Conservation (phyloP, 2,888 invertebrate species). For the Liposcelis brunnea region DNA sequence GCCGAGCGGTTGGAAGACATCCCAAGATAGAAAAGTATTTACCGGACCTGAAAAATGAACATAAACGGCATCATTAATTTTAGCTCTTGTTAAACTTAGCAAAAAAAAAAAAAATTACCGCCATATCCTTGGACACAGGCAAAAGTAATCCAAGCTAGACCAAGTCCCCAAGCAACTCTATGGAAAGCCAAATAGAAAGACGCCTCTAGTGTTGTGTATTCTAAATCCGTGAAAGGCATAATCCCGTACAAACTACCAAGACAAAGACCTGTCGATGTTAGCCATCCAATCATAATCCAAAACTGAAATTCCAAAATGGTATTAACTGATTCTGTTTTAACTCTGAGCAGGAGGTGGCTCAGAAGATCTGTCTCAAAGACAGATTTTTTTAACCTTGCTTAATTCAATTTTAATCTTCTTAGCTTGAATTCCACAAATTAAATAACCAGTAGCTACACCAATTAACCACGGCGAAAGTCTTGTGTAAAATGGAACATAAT, state of each 20-base stretch:
- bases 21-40: constrained; percentile 4
- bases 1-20: not conserved
- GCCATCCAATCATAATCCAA: not conserved
- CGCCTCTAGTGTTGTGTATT: not conserved
- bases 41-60: not conserved
- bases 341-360: not conserved
- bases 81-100: no score
- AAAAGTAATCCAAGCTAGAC: not conserved
- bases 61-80: not conserved
- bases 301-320: not conserved
- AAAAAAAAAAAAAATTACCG: not conserved
- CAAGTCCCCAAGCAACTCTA: not conserved
- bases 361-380: not conserved
- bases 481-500: not conserved
- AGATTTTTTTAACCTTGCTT: not conserved
- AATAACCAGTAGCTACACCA: not conserved
- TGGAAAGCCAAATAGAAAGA: not conserved
- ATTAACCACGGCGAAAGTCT: not conserved
- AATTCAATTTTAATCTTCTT: not conserved
- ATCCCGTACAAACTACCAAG: not conserved
- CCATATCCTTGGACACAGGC: not conserved
- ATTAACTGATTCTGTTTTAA: no score
- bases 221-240: not conserved
- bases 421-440: not conserved
- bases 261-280: not conserved